Evolutionary conservation across 2,888 invertebrate genomes (phyloP).

Genomic region (Eupelmus urozonus): DNA sequence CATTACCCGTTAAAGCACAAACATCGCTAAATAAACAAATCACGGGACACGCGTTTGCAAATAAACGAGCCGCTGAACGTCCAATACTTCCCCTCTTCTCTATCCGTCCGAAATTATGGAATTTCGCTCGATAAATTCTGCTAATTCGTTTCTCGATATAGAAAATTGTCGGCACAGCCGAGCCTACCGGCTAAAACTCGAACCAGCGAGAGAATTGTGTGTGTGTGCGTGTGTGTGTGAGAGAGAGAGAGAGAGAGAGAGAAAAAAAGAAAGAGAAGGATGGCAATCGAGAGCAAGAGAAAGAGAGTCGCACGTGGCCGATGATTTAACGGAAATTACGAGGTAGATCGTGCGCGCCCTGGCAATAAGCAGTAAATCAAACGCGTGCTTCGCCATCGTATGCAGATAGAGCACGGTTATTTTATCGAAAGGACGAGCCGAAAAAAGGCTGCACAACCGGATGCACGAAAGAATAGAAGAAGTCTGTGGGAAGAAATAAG

Average conservation of each 20-base stretch:
- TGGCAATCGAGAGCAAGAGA: not conserved
- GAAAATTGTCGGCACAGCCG: slow-evolving; percentile 44
- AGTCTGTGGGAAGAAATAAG: not conserved
- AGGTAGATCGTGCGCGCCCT: too few species aligned
- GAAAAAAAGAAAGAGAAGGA: not conserved
- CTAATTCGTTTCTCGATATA: not conserved
- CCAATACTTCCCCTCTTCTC: too few species aligned
- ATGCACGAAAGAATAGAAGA: not conserved
- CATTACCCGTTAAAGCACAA: too few species aligned
- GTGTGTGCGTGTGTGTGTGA: too few species aligned
- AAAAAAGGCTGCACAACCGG: not conserved
- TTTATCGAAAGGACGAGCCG: slow-evolving; percentile 21
- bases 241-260: not conserved
- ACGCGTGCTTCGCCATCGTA: slow-evolving; percentile 57
- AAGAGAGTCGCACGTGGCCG: slow-evolving; percentile 8
- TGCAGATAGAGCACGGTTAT: slow-evolving; percentile 51
- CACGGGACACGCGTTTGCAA: not conserved
- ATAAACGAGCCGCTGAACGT: not conserved
- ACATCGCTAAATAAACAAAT: not conserved
- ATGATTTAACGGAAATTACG: slow-evolving; percentile 59
- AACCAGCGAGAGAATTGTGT: too few species aligned
- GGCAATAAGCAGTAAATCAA: slow-evolving; percentile 73
- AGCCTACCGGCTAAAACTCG: too few species aligned
- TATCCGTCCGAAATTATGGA: not conserved
- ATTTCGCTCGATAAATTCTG: slow-evolving; percentile 31